These are phyloP conservation scores for Liolophura sinensis DNA, from an alignment of 1,140 invertebrate genomes.

Conservation along the genomic window DNA sequence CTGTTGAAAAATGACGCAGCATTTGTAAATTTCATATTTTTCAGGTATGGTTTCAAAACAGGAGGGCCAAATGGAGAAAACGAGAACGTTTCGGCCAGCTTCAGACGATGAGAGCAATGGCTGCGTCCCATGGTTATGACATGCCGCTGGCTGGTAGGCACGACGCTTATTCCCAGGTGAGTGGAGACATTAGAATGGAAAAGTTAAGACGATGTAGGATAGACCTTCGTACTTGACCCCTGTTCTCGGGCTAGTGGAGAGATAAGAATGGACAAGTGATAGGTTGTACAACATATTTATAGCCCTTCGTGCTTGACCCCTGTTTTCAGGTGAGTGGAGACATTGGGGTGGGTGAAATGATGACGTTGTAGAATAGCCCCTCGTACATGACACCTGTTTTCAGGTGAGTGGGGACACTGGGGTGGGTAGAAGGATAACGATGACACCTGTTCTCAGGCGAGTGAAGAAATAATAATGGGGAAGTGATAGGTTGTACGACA, in stretches of 20 bases:
- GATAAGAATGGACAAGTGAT: no score
- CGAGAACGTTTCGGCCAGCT: conserved; percentile 50
- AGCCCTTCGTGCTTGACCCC: no score
- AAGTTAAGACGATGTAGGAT: not conserved
- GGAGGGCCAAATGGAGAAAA: conserved; percentile 97
- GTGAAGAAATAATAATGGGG: no score
- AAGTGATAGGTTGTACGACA: no score
- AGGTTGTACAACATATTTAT: no score
- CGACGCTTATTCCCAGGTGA: conserved; percentile 41
- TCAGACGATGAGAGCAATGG: conserved; percentile 48
- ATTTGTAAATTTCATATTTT: no score
- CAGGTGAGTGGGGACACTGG: no score
- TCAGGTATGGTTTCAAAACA: conserved; percentile 99
- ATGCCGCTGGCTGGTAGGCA: conserved; percentile 35
- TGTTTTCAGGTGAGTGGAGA: no score
- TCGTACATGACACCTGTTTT: not conserved
- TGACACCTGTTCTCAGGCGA: no score
- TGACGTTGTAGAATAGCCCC: not conserved
- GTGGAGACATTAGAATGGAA: not conserved
- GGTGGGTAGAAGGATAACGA: not conserved
- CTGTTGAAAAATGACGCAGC: no score
- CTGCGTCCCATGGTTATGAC: conserved; percentile 42
- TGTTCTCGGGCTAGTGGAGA: no score
- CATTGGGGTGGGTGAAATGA: not conserved
- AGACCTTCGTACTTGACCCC: not conserved